A percentile compares a stretch with the other conserved stretches of the same genome.
Evolutionary conservation across 2,888 invertebrate genomes (phyloP).

Genomic region (Drosophila mulleri): DNA sequence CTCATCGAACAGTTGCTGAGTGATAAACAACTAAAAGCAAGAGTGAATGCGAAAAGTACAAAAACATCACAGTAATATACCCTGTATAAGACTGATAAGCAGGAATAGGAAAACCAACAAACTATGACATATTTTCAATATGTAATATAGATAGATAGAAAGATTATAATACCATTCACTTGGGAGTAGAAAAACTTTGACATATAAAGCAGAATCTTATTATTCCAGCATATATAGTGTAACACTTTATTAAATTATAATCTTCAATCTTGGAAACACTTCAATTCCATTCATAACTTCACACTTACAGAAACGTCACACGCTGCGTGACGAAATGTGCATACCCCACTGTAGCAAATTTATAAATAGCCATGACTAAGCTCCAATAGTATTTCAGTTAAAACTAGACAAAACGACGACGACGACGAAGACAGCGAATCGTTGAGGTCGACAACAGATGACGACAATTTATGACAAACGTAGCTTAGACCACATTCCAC

Average conservation of each 20-base stretch:
- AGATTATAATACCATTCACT: too few species aligned
- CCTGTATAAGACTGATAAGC: not conserved
- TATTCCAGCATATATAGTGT: too few species aligned
- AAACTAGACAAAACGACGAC: conserved; percentile 36
- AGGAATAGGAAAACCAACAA: too few species aligned
- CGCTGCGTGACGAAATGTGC: not conserved
- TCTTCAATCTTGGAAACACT: not conserved
- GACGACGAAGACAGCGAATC: conserved; percentile 8
- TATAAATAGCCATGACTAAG: conserved; percentile 33
- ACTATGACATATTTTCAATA: too few species aligned
- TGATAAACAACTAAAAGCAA: not conserved
- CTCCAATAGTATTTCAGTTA: conserved; percentile 6
- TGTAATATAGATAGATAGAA: too few species aligned
- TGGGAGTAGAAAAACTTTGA: too few species aligned
- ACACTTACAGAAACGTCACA: not conserved
- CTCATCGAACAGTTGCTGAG: conserved; percentile 9
- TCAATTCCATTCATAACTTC: not conserved
- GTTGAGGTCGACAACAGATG: conserved; percentile 19
- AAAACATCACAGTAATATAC: not conserved
- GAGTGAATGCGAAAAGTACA: not conserved
- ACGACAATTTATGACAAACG: conserved; percentile 51
- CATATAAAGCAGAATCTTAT: not conserved
- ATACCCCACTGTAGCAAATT: not conserved
- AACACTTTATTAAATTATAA: not conserved
- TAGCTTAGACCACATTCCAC: conserved; percentile 40